Base-by-base conservation (phyloP, 2,888 invertebrate genomes). In the Lepidochrysops patricia region DNA sequence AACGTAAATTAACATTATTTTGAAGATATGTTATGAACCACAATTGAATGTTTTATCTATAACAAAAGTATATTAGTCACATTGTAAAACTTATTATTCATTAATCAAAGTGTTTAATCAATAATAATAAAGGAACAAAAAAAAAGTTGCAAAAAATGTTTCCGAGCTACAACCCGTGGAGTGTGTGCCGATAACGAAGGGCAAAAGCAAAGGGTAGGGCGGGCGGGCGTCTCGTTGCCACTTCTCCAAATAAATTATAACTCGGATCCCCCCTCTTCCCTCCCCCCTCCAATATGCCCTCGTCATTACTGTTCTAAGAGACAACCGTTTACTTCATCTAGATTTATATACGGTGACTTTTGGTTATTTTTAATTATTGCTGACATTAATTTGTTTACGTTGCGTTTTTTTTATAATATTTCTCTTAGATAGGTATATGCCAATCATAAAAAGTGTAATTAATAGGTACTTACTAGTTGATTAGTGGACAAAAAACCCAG, bases 231-330 rank as follows among this genome's bases (percentile, higher is more conserved):
- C 77, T 82, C 86, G 79, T 88, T 84, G 88, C 88, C 89, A 89
- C 89, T 89, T 89, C 89, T 89, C 84, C 89, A 89, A 90, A 90
- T 90, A 90, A 90, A 89, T 90, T 90, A 89, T 90, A 90, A 90
- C 89, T 90, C 87, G 80, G 4, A 43, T 3, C 86, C 80, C 77
- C 79, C 77, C 72, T 77, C 78, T 72, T 75, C 77, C 75, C 74
- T 72, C 76, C 75, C 74, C 72, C 67, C 65, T 64, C 62, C 68
- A 68, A 70, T 72, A 68, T 70, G 68, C 70, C 71, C 74, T 71
- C 72, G 73, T 73, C 73, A 76, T 79, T 80, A 78, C 80, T 80
- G 79, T 77, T 79, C 72, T 74, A 75, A 75, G 66, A 61, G 52
- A 65, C 60, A 63, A 61, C 60, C 63, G 66, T 66, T 62, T 65